Base-by-base conservation (phyloP, 2,797 vertebrate genomes). In the Cuculus canorus region DNA sequence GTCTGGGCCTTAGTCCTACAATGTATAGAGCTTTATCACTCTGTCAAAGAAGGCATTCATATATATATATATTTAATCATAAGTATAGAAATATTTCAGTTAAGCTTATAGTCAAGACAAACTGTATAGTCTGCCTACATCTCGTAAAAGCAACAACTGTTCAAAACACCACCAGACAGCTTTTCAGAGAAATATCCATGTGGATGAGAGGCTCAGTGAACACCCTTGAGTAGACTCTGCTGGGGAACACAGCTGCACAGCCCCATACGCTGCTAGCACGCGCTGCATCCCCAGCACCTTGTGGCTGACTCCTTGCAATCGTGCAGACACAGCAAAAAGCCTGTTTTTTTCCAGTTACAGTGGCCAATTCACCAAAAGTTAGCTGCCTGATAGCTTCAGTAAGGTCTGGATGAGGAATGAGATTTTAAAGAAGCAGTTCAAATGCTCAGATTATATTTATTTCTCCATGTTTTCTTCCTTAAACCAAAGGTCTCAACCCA, bases 211-310 rank as follows among this genome's bases (percentile, higher is more conserved):
- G 12, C 64, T 63, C 0, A 0, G 33, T 15, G 64, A 33, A 2
- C 13, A 27, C 9, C 0, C 0, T 11, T 14, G 52, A 16, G 14
- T 6, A 28, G 32, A 9, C 19, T 85, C 13, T 83, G 56, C 32
- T 11, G 2, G 17, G 30, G 27, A 10, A 9, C 5, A 9, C 17
- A 4, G 27, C 14, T 0, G 0, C 8, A 5, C 39, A 47, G 18
- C 13, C 32, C 21, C 0, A 0, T 0, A 0, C 17, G 28, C 32
- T 2, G 4, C 18, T 37, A 17, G 45, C 0, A 0, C 11, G 13
- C 35, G 2, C 59, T 30, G 60, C 3, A 1, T 2, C 2, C 7
- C 41, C 32, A 1, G 7, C 18, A 10, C 41, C 30, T 50, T 4
- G 0, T 4, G 15, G 9, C 24, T 2, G 3, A n/a, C 32, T 79